Conservation (phyloP, 2,888 invertebrate species). For the Heliconius sara region DNA sequence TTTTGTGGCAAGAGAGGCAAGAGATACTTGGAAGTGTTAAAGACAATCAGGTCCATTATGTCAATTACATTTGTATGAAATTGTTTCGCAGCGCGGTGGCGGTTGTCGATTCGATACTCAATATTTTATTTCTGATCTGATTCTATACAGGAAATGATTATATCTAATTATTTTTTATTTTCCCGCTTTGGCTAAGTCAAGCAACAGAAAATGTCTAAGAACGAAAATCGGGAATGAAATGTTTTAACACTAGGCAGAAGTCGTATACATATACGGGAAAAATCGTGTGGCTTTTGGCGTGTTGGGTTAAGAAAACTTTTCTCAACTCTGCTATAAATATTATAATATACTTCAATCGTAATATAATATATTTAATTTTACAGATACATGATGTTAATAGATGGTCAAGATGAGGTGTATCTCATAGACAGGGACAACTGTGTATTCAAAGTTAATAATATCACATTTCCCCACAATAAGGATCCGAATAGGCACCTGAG, state of each 20-base stretch:
- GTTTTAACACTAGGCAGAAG: neutral
- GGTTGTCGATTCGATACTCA: too few species aligned
- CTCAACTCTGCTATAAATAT: too few species aligned
- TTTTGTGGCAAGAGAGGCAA: too few species aligned
- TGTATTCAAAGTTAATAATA: slow-evolving; percentile 90
- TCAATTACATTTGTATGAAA: too few species aligned
- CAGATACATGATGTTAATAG: slow-evolving; percentile 98
- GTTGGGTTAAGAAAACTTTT: neutral
- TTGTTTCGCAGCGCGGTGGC: too few species aligned
- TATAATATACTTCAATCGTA: too few species aligned
- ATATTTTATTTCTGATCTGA: too few species aligned
- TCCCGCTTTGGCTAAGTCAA: neutral
- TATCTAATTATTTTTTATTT: too few species aligned
- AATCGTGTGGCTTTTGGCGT: neutral
- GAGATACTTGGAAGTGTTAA: too few species aligned
- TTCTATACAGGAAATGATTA: too few species aligned
- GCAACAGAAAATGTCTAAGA: neutral
- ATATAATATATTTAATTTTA: too few species aligned
- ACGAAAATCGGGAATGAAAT: neutral
- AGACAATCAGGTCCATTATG: too few species aligned
- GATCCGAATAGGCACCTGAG: slow-evolving; percentile 88
- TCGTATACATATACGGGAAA: neutral
- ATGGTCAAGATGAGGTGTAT: slow-evolving; percentile 92
- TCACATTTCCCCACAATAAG: slow-evolving; percentile 79
- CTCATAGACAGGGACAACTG: slow-evolving; percentile 98